Conservation (phyloP, 92 coral and sea anemone species). For the Porites lobata region DNA sequence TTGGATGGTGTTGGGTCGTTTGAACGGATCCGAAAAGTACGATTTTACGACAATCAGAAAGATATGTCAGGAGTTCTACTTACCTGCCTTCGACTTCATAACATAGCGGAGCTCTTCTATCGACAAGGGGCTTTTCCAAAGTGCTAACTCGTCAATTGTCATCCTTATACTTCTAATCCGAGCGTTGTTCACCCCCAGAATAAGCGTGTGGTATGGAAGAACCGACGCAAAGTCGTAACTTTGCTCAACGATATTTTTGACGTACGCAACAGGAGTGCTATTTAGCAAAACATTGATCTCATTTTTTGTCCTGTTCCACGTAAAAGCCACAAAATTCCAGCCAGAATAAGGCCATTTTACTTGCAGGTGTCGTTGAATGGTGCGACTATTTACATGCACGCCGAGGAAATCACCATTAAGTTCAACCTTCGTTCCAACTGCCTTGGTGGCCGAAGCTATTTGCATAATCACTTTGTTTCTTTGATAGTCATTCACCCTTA, state of each 20-base stretch:
- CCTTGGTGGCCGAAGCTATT: constrained; percentile 52
- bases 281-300: constrained; percentile 64
- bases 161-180: constrained; percentile 65
- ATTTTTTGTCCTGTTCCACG: constrained; percentile 72
- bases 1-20: too few relatives aligned
- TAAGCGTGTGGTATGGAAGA: constrained; percentile 74
- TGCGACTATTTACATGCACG: constrained; percentile 69
- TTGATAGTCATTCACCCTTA: constrained; percentile 42
- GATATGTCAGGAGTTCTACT: not conserved
- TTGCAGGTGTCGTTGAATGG: constrained; percentile 57
- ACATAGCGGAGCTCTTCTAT: constrained; percentile 68
- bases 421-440: constrained; percentile 82
- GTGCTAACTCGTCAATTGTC: constrained; percentile 86
- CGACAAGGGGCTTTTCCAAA: constrained; percentile 79
- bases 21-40: too few relatives aligned
- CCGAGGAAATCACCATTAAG: constrained; percentile 45
- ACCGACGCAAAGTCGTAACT: constrained; percentile 23
- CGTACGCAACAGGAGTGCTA: constrained; percentile 49
- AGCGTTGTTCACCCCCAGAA: constrained; percentile 80
- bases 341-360: constrained; percentile 66
- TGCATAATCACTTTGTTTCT: constrained; percentile 57
- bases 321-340: constrained; percentile 82
- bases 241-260: constrained; percentile 4
- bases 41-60: too few relatives aligned
- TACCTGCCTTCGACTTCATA: constrained; percentile 88